Evolutionary conservation across 2,888 invertebrate genomes (phyloP).

Genomic region (Hirtodrosophila alboralis): DNA sequence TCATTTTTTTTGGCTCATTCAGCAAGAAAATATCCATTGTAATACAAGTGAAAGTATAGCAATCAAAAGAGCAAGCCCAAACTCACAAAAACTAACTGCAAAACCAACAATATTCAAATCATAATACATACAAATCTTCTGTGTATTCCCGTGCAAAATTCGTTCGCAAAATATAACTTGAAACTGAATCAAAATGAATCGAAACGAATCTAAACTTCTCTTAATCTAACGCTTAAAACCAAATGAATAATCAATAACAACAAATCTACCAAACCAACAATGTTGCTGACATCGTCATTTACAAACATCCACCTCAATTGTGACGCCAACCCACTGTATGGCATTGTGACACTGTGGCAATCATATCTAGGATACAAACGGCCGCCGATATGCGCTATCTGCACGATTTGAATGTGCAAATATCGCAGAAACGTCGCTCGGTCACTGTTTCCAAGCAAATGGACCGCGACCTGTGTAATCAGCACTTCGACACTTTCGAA

Average conservation of each 20-base stretch:
- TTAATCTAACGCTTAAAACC: constrained; percentile 6
- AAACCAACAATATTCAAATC: constrained; percentile 49
- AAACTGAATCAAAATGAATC: constrained; percentile 12
- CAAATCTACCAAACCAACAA: constrained; percentile 20
- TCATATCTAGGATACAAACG: constrained; percentile 64
- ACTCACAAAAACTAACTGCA: constrained; percentile 60
- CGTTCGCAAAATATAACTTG: constrained; percentile 25
- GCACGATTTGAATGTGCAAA: constrained; percentile 85
- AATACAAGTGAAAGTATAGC: constrained; percentile 81
- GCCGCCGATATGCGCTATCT: constrained; percentile 84
- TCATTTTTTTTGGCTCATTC: constrained; percentile 63
- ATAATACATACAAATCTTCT: constrained; percentile 75
- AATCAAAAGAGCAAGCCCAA: constrained; percentile 70
- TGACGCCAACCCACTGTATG: constrained; percentile 19
- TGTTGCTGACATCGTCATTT: constrained; percentile 26
- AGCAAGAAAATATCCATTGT: constrained; percentile 81
- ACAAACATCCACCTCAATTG: constrained; percentile 26
- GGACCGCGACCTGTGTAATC: constrained; percentile 88
- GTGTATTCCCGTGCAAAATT: constrained; percentile 67
- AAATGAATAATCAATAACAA: constrained; percentile 25
- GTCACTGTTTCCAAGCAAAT: constrained; percentile 76
- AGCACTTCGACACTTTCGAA: constrained; percentile 91
- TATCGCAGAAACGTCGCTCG: constrained; percentile 84
- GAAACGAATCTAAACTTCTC: constrained; percentile 25
- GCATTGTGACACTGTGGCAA: constrained; percentile 15